Evolutionary conservation across 2,113 vertebrate species (phyloP).

Genomic region (Phalacrocorax brasilianus): DNA sequence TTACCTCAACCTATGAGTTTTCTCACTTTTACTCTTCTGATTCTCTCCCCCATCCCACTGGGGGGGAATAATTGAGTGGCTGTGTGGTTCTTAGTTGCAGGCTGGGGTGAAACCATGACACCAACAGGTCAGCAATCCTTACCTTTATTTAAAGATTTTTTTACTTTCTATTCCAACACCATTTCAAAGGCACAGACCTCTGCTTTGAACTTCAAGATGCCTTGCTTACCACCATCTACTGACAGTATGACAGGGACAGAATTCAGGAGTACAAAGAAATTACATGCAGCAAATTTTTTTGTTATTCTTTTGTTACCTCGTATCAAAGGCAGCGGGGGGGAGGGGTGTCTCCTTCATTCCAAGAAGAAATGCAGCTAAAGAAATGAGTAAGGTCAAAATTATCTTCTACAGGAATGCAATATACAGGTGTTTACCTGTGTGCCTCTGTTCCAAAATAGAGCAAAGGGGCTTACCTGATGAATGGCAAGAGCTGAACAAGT

Average conservation of each 20-base stretch:
- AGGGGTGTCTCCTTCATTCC: not conserved
- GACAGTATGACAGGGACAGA: not conserved
- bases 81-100: not conserved
- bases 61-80: fast-evolving
- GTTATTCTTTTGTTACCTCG: not conserved
- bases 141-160: not conserved
- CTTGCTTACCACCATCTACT: not conserved
- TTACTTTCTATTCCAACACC: not conserved
- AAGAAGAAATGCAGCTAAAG: not conserved
- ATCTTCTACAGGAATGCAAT: not conserved
- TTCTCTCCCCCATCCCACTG: not conserved
- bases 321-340: not conserved
- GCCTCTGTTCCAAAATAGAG: not conserved
- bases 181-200: not conserved
- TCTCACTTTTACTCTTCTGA: not conserved
- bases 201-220: not conserved
- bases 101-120: not conserved
- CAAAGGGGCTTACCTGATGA: not conserved
- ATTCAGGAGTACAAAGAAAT: not conserved
- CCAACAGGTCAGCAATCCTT: not conserved
- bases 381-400: not conserved
- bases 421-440: not conserved
- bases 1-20: not conserved
- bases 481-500: not conserved
- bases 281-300: not conserved